These are phyloP conservation scores for Eilema depressum DNA, from an alignment of 2,888 invertebrate genomes.

Conservation along the genomic window DNA sequence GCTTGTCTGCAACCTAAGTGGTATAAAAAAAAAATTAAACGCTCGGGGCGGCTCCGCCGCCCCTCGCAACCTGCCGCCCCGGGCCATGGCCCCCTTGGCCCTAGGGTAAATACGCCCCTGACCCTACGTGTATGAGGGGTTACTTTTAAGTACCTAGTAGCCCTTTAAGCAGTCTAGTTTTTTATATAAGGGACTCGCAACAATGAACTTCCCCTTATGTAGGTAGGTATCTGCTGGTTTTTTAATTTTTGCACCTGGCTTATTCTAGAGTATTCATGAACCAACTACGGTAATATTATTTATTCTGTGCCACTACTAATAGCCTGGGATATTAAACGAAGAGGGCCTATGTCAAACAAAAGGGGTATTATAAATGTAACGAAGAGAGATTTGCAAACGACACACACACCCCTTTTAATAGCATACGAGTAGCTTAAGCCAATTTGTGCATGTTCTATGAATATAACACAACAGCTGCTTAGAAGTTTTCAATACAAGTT, in stretches of 20 bases:
- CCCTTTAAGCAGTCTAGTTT: neutral
- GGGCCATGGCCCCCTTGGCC: too few relatives aligned
- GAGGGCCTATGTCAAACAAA: neutral
- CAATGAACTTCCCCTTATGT: neutral
- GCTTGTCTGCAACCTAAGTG: too few relatives aligned
- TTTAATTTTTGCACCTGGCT: neutral
- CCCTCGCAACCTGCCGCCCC: too few relatives aligned
- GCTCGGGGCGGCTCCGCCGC: too few relatives aligned
- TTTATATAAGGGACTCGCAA: neutral
- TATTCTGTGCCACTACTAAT: too few relatives aligned
- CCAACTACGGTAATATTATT: too few relatives aligned
- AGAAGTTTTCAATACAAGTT: neutral
- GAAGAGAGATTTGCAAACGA: conserved; percentile 1
- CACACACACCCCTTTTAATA: neutral
- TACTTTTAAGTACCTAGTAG: neutral
- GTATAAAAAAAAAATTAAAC: too few relatives aligned
- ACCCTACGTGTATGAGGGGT: neutral
- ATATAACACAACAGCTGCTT: neutral
- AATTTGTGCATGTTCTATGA: neutral
- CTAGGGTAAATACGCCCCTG: too few relatives aligned
- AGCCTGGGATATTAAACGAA: neutral
- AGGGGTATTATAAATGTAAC: neutral
- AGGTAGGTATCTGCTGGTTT: neutral
- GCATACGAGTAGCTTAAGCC: neutral
- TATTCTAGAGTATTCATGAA: neutral